Evolutionary conservation across 2,113 vertebrate genomes (phyloP).

Genomic region (Prinia subflava): DNA sequence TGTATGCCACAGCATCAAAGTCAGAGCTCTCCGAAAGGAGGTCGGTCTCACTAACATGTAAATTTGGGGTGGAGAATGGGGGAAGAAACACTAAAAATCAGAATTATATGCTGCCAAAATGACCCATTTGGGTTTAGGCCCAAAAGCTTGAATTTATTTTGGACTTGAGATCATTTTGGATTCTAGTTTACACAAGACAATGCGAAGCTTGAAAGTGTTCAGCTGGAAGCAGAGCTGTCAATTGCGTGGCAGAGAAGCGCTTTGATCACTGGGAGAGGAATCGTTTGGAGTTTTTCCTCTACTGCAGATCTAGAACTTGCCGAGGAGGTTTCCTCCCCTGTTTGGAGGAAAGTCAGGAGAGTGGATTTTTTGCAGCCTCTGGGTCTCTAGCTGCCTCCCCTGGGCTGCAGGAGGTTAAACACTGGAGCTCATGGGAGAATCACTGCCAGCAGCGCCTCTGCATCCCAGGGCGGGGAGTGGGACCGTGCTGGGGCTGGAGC

Average conservation of each 20-base stretch:
- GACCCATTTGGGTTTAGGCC: neutral
- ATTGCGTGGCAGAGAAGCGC: neutral
- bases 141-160: neutral
- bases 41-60: neutral
- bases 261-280: conserved; percentile 23
- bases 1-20: conserved; percentile 26
- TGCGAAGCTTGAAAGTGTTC: conserved; percentile 9
- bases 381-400: neutral
- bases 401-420: neutral
- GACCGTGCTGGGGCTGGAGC: neutral
- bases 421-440: neutral
- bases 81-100: neutral
- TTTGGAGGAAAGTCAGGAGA: neutral
- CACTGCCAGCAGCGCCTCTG: neutral
- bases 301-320: neutral
- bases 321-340: neutral
- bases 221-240: conserved; percentile 58
- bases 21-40: conserved; percentile 9
- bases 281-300: neutral
- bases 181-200: conserved; percentile 27
- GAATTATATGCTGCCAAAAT: neutral
- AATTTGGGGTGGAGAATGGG: neutral
- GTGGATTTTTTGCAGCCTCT: neutral
- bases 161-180: neutral
- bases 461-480: neutral